Conservation (phyloP, 2,113 vertebrate genomes). For the Brachypteracias leptosomus region DNA sequence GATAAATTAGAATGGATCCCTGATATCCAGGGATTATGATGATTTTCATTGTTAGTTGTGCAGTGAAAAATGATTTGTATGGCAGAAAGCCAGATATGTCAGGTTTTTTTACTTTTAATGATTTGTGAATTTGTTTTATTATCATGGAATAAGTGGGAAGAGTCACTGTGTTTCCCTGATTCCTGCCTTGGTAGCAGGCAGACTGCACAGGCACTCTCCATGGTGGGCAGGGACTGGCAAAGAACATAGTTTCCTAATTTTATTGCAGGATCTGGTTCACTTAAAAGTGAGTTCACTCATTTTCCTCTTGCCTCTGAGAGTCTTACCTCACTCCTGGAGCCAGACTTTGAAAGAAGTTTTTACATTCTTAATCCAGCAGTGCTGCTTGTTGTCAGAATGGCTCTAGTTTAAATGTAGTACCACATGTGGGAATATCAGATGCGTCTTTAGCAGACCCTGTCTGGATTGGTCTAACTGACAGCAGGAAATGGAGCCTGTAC, state of each 20-base stretch:
- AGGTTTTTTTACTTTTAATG: background rate
- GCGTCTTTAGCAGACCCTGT: background rate
- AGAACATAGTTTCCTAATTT: background rate
- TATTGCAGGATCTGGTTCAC: background rate
- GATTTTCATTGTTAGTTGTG: background rate
- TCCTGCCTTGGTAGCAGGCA: background rate
- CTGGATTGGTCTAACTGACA: background rate
- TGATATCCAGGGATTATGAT: background rate
- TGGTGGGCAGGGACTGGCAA: background rate
- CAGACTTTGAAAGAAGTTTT: background rate
- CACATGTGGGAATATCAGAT: background rate
- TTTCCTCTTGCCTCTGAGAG: background rate
- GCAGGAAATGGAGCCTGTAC: background rate
- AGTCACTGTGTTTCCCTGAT: accelerated
- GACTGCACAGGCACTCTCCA: accelerated
- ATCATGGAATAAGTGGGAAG: background rate
- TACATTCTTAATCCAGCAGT: background rate
- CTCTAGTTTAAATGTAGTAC: background rate
- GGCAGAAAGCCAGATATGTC: background rate
- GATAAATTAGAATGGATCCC: background rate
- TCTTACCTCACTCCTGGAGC: background rate
- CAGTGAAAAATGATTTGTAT: background rate
- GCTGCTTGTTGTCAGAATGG: background rate
- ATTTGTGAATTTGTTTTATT: background rate
- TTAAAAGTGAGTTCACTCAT: background rate